Conservation (phyloP, 2,888 invertebrate genomes). For the Zele albiditarsus region DNA sequence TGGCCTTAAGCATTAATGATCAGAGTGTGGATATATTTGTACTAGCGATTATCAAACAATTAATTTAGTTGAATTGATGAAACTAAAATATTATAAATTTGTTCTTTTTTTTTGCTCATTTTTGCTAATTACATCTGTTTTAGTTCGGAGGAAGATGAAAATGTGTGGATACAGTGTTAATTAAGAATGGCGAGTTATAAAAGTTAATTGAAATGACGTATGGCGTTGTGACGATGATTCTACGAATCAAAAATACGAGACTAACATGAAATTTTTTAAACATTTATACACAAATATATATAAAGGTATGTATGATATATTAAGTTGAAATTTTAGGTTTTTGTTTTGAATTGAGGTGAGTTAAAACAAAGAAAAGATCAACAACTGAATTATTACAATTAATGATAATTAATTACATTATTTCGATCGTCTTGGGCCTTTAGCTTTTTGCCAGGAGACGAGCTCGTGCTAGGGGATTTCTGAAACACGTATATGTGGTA, state of each 20-base stretch:
- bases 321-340: slow-evolving; percentile 16
- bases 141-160: not conserved
- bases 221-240: not conserved
- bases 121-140: not conserved
- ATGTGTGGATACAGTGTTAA: not conserved
- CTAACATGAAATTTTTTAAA: slow-evolving; percentile 36
- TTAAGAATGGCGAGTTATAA: not conserved
- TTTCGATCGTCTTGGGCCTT: slow-evolving; percentile 71
- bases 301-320: not conserved
- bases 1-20: slow-evolving; percentile 26
- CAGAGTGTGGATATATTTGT: slow-evolving; percentile 18
- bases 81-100: not conserved
- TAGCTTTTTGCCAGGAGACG: slow-evolving; percentile 71
- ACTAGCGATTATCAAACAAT: not conserved
- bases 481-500: slow-evolving; percentile 70
- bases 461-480: slow-evolving; percentile 71
- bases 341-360: not conserved
- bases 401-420: slow-evolving; percentile 72
- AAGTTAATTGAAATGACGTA: not conserved
- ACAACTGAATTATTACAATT: slow-evolving; percentile 67
- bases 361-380: slow-evolving; percentile 31
- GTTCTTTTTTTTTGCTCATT: slow-evolving; percentile 4
- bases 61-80: not conserved
- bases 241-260: slow-evolving; percentile 15
- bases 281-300: slow-evolving; percentile 39